Base-by-base conservation (phyloP, 2,888 invertebrate genomes). In the Dynastes tityus region DNA sequence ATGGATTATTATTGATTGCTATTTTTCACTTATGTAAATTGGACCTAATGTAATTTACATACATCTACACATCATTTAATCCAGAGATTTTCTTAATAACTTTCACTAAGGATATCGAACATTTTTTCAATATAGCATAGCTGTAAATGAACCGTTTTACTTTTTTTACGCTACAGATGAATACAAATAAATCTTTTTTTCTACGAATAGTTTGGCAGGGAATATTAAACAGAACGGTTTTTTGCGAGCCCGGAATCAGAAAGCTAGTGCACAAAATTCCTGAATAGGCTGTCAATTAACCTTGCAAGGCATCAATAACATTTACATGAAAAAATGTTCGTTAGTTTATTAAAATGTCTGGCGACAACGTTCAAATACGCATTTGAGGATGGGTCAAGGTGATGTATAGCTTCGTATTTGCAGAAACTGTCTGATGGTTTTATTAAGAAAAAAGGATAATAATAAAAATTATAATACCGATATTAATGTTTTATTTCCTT, bases 161-260 rank as follows among this genome's bases (percentile, higher is more conserved):
- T 49, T 74, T 74, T 74, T 74, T 45, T 45, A 27, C 29, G 27
- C 51, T 29, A 61, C 40, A 9, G 22, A 45, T 29, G 45, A 74
- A 74, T 61, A 61, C 61, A 74, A 74, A 74, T 61, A 74, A 74
- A 71, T 40, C 2, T 53, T 32, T 68, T 74, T 74, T 58, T 16
- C 45, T 45, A 51, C 55, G 16, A 58, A 58, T 8, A 49, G 13
- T 74, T 22, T 40, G 61, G 45, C 5, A 45, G 11, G 16, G 40
- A 61, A 61, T 74, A n/a, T 22, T 74, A 45, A 61, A 45, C 29
- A 29, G 37, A 13, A 16, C 27, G 27, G n/a, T 45, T 74, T 58
- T 61, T 68, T 74, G 13, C 13, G 61, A n/a, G 9, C 13, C 5
- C 45, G 29, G 45, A 61, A 74, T 74, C 61, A 8, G 6, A 68